Evolutionary conservation across 2,888 invertebrate species (phyloP).

Genomic region (Cosmia pyralina): DNA sequence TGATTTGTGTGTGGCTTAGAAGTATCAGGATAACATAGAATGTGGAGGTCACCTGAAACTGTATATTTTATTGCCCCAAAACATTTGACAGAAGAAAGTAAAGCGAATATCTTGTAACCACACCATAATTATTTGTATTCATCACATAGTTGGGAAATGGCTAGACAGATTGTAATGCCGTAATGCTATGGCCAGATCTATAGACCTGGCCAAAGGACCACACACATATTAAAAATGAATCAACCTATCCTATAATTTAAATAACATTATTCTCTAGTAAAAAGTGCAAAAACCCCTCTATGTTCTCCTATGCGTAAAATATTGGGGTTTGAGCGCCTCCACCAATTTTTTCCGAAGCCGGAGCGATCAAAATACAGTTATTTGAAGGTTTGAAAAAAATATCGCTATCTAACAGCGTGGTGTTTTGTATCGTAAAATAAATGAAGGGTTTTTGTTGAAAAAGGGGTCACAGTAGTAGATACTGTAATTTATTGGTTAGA

Average conservation of each 20-base stretch:
- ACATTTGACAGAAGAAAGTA: too few species aligned
- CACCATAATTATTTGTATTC: too few species aligned
- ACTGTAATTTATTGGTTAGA: neutral
- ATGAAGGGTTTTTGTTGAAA: slow-evolving; percentile 29
- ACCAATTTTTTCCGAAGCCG: slow-evolving; percentile 42
- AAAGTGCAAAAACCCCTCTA: slow-evolving; percentile 23
- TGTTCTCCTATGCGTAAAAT: slow-evolving; percentile 40
- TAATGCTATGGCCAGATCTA: too few species aligned
- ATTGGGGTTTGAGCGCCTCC: slow-evolving; percentile 34
- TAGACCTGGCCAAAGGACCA: too few species aligned
- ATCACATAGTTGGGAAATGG: too few species aligned
- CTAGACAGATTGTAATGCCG: too few species aligned
- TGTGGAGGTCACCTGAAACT: too few species aligned
- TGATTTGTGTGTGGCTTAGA: too few species aligned
- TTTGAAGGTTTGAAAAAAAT: slow-evolving; percentile 38
- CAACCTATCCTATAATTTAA: neutral
- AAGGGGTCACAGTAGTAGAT: neutral
- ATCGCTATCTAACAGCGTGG: slow-evolving; percentile 29
- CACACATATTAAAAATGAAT: neutral
- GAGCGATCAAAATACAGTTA: slow-evolving; percentile 52
- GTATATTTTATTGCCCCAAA: too few species aligned
- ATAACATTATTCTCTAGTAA: slow-evolving; percentile 1
- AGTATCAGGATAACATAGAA: too few species aligned
- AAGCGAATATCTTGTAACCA: too few species aligned
- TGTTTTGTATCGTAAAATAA: slow-evolving; percentile 22